Evolutionary conservation across 2,797 vertebrate species (phyloP).

Genomic region (Arnoldichthys spilopterus): DNA sequence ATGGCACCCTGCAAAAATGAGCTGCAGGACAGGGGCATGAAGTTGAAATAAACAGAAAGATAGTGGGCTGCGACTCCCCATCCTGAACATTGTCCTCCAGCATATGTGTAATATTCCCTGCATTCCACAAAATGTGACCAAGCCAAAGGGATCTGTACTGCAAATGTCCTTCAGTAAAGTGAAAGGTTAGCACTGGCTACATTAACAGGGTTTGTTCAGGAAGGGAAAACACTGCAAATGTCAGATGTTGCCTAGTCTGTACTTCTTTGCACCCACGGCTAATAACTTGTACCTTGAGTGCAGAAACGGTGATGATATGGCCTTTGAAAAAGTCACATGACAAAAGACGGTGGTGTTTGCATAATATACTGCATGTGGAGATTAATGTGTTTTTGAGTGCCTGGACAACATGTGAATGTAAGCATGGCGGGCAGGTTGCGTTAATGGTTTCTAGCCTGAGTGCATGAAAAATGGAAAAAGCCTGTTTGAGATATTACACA

Average conservation of each 20-base stretch:
- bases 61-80: not conserved
- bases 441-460: not conserved
- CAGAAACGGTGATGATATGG: not conserved
- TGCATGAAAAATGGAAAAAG: too few species aligned
- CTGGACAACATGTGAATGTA: not conserved
- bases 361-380: not conserved
- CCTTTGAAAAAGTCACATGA: not conserved
- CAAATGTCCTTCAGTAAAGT: not conserved
- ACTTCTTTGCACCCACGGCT: not conserved
- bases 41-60: not conserved
- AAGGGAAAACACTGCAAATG: conserved; percentile 19
- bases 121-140: conserved; percentile 10
- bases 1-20: conserved; percentile 48
- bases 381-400: not conserved
- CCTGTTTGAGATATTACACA: too few species aligned
- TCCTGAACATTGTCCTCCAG: conserved; percentile 6
- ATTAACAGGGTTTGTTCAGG: not conserved
- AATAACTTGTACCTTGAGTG: not conserved
- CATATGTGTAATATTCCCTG: not conserved
- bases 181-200: not conserved
- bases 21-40: not conserved
- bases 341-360: not conserved
- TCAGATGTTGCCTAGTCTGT: conserved; percentile 2
- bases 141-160: not conserved
- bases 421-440: not conserved